Evolutionary conservation across 2,113 vertebrate genomes (phyloP).

Genomic region (Notothenia rossii): DNA sequence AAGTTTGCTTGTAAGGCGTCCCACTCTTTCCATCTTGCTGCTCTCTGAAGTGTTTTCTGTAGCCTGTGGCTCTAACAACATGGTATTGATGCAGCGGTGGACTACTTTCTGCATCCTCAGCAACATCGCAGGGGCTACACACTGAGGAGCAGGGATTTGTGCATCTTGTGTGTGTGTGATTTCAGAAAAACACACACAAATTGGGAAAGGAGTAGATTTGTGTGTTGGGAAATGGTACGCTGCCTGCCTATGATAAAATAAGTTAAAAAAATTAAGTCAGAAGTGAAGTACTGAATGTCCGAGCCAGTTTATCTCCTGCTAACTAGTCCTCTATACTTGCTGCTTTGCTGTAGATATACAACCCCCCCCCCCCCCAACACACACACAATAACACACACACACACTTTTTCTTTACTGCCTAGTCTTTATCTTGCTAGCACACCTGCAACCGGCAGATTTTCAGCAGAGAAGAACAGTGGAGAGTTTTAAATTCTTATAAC

Average conservation of each 20-base stretch:
- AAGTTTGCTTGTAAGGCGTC: constrained; percentile 9
- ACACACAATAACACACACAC: not conserved
- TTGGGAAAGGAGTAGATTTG: no score
- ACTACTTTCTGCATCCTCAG: constrained; percentile 61
- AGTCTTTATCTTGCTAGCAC: constrained; percentile 51
- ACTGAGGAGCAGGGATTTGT: not conserved
- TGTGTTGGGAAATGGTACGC: no score
- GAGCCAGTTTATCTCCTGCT: constrained; percentile 6
- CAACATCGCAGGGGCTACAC: constrained; percentile 37
- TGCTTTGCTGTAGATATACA: not conserved
- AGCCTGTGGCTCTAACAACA: constrained; percentile 40
- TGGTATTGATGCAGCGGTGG: constrained; percentile 46
- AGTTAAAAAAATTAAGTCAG: no score
- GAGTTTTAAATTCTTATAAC: not conserved
- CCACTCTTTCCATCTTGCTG: not conserved
- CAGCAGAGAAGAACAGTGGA: no score
- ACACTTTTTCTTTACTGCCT: constrained; percentile 9
- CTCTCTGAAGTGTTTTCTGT: constrained; percentile 18
- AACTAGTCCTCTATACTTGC: constrained; percentile 23
- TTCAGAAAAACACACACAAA: no score
- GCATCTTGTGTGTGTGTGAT: not conserved
- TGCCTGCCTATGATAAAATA: no score
- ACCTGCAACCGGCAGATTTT: constrained; percentile 48
- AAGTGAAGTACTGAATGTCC: constrained; percentile 1
- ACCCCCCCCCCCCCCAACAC: not conserved